Base-by-base conservation (phyloP, 1,140 invertebrate genomes). In the Calliopsis andreniformis region DNA sequence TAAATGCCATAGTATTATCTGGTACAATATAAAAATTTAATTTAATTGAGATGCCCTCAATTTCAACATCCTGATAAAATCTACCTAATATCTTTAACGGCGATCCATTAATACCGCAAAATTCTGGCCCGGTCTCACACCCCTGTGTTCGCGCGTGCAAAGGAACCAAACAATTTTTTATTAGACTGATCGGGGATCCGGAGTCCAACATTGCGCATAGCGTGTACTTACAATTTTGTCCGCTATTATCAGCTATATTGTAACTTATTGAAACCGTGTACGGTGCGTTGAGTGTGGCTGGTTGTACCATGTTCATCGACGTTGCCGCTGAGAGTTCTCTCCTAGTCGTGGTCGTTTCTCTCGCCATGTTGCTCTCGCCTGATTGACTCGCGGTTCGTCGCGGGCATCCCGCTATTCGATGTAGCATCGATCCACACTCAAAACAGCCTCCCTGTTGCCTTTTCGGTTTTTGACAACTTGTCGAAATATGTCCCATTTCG, bases 101-200 rank as follows among this genome's bases (percentile, higher is more conserved):
- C 20, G 49, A 39, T 2, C 63, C 63, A 8, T 67, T 67, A 2
- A 67, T 67, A 18, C 63, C 47, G n/a, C 47, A 53, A 67, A 51
- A 53, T 2, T 56, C 30, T 10, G 10, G 32, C 6, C 3, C 20
- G 3, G 18, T 16, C 0, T 35, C 14, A 1, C 3, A 1, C 16
- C 2, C 4, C 1, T 3, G 30, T 35, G 30, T 30, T 32, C 53
- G 53, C 7, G 20, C 47, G 3, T 51, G 3, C 0, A 7, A 3
- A 7, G 47, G 63, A 23, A 53, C 3, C 0, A 35, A 23, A 14
- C 30, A 14, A 18, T 35, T 23, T 25, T 23, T 67, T 39, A 67
- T 67, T 1, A 67, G 18, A 18, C 63, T 67, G 18, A 67, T 53
- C 30, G 47, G 63, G 5, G 49, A 67, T 30, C 49, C 63, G 18